Conservation (phyloP, 2,113 vertebrate species). For the Nematolebias whitei region DNA sequence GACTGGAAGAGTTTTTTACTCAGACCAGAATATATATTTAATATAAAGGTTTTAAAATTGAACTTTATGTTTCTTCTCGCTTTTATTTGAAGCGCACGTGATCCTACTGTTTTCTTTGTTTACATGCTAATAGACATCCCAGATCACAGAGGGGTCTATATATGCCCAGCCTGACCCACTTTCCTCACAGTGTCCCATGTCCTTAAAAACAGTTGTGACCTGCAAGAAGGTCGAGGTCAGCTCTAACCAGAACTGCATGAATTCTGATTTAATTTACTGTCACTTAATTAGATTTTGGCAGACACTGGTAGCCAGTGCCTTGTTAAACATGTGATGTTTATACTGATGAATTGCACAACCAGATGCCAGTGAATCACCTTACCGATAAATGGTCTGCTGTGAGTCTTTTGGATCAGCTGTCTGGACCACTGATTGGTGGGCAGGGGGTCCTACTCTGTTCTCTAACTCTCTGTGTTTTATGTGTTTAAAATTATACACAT, state of each 20-base stretch:
- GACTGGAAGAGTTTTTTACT: constrained; percentile 7
- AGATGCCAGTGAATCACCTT: too few relatives aligned
- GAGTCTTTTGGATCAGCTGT: neutral
- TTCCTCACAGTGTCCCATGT: constrained; percentile 3
- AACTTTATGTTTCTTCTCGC: constrained; percentile 23
- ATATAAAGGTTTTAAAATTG: constrained; percentile 24
- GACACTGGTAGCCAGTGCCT: too few relatives aligned
- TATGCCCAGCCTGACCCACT: constrained; percentile 24
- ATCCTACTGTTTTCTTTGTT: constrained; percentile 31
- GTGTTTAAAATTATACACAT: constrained; percentile 19
- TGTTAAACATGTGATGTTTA: neutral
- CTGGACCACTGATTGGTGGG: constrained; percentile 10
- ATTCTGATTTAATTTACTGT: neutral
- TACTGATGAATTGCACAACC: neutral
- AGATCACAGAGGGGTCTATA: neutral
- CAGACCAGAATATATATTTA: constrained; percentile 8
- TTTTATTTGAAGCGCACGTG: constrained; percentile 12
- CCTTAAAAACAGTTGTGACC: constrained; percentile 12
- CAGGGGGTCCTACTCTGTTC: constrained; percentile 3
- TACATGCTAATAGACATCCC: neutral
- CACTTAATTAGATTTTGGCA: neutral
- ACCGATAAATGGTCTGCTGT: neutral
- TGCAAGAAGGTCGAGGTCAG: constrained; percentile 14
- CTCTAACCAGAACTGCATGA: neutral
- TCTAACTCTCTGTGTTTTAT: constrained; percentile 13